Evolutionary conservation across 2,888 invertebrate species (phyloP).

Genomic region (Biston stratarius): DNA sequence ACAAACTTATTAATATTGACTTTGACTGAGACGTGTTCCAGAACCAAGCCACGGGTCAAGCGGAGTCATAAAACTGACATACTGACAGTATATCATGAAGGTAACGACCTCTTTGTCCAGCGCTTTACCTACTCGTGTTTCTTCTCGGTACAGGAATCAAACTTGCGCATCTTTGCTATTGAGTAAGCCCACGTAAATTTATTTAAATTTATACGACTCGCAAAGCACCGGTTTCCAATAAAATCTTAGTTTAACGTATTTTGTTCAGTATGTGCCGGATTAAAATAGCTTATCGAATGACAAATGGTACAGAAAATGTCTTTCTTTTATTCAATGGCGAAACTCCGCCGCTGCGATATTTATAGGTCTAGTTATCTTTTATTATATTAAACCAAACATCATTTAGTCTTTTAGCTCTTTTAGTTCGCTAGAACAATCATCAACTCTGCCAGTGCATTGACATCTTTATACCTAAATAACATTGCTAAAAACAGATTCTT

Average conservation of each 20-base stretch:
- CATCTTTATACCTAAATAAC: no score
- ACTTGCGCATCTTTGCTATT: constrained; percentile 8
- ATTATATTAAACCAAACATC: constrained; percentile 1
- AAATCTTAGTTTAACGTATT: constrained; percentile 43
- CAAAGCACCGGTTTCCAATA: constrained; percentile 33
- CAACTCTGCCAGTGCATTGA: no score
- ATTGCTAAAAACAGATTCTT: not conserved
- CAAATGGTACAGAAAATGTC: constrained; percentile 30
- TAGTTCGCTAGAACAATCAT: not conserved
- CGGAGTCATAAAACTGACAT: constrained; percentile 1
- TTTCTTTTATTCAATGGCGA: constrained; percentile 21
- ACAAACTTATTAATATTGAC: not conserved
- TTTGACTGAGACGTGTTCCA: not conserved
- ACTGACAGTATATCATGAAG: constrained; percentile 1
- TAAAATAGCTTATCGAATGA: constrained; percentile 44
- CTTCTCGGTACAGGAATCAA: constrained; percentile 10
- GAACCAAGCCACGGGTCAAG: not conserved
- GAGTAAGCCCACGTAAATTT: constrained; percentile 28
- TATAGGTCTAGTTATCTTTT: constrained; percentile 12
- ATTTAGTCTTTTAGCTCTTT: not conserved
- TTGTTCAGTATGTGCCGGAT: constrained; percentile 33
- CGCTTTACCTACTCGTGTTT: not conserved
- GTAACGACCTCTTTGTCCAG: constrained; percentile 10
- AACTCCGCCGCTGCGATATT: constrained; percentile 10
- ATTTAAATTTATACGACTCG: constrained; percentile 34